Conservation (phyloP, 2,888 invertebrate genomes). For the Branchellion lobata region DNA sequence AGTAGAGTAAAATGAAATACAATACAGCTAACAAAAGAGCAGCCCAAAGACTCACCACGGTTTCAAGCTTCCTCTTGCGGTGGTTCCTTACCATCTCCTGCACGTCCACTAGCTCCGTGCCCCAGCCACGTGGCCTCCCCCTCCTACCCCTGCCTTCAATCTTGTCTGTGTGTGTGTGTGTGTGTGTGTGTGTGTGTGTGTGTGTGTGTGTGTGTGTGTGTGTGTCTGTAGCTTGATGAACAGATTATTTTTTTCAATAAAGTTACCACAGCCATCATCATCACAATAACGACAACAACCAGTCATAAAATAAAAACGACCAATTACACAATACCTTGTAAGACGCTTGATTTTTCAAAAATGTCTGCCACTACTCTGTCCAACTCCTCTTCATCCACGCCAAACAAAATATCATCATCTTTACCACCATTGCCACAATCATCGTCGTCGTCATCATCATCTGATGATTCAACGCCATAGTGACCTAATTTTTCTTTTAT, state of each 20-base stretch:
- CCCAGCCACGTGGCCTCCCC: background rate
- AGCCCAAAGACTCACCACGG: conserved; percentile 45
- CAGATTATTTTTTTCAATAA: too few relatives aligned
- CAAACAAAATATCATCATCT: background rate
- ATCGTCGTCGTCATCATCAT: conserved; percentile 71
- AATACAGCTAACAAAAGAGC: too few relatives aligned
- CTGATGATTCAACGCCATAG: conserved; percentile 64
- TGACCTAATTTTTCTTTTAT: conserved; percentile 75
- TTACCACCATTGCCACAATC: background rate
- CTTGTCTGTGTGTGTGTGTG: background rate
- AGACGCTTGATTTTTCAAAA: background rate
- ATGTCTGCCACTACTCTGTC: background rate
- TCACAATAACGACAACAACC: too few relatives aligned
- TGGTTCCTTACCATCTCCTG: conserved; percentile 46
- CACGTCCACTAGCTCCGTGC: conserved; percentile 37
- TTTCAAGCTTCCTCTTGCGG: conserved; percentile 44
- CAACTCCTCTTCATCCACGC: background rate
- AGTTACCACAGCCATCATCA: too few relatives aligned
- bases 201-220: too few relatives aligned
- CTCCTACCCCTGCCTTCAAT: background rate
- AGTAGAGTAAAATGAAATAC: too few relatives aligned
- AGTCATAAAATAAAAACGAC: too few relatives aligned
- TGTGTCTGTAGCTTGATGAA: too few relatives aligned
- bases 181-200: background rate
- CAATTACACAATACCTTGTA: background rate